Percentiles rank a stretch among this genome's conserved stretches.
These are phyloP conservation scores for Rosalia funebris DNA, from an alignment of 2,888 invertebrate species.

Conservation along the genomic window DNA sequence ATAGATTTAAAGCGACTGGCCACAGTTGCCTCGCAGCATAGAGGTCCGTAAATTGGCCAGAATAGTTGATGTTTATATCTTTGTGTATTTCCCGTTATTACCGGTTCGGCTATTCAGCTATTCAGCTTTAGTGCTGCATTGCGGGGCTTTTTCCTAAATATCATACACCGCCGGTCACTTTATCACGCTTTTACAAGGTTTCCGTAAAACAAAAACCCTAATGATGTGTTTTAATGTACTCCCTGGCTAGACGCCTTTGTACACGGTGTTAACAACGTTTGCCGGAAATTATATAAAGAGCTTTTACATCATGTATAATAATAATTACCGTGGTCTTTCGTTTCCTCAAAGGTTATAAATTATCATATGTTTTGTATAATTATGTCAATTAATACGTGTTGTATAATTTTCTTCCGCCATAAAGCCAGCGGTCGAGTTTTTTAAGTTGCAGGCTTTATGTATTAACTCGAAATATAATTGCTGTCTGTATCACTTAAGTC, in stretches of 20 bases:
- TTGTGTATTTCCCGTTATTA: conserved; percentile 34
- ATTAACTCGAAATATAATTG: neutral
- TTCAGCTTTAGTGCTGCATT: conserved; percentile 29
- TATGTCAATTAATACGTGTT: neutral
- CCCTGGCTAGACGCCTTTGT: conserved; percentile 12
- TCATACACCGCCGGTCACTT: conserved; percentile 22
- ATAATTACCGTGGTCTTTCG: conserved; percentile 3
- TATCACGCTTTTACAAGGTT: conserved; percentile 29
- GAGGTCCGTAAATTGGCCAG: conserved; percentile 33
- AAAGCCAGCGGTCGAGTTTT: neutral
- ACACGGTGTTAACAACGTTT: conserved; percentile 12
- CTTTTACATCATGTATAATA: conserved; percentile 9
- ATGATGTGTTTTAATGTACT: conserved; percentile 21
- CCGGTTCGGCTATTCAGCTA: conserved; percentile 24
- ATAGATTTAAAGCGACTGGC: conserved; percentile 35
- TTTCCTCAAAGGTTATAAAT: conserved; percentile 8
- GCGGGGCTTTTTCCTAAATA: conserved; percentile 34
- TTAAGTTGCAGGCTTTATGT: neutral
- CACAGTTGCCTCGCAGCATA: conserved; percentile 20
- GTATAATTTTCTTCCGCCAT: neutral
- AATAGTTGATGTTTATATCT: conserved; percentile 37
- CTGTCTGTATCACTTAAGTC: no score
- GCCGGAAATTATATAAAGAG: conserved; percentile 15
- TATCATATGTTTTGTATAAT: neutral
- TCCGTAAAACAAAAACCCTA: conserved; percentile 29